Conservation (phyloP, 2,888 invertebrate genomes). For the Thymelicus lineola region DNA sequence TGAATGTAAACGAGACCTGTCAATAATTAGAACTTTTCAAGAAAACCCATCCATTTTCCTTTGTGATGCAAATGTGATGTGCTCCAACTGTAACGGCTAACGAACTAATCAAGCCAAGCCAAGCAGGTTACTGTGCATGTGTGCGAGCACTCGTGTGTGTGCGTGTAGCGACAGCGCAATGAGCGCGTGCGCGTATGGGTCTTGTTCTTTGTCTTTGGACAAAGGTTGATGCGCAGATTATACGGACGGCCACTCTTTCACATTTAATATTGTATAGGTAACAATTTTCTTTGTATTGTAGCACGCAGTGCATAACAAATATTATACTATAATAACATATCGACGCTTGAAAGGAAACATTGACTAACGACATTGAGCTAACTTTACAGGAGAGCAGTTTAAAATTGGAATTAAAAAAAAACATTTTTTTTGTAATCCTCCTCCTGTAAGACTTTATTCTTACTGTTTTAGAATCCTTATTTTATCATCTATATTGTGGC, state of each 20-base stretch:
- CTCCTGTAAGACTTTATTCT: too few species aligned
- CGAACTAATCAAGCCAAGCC: constrained; percentile 31
- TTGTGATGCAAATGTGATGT: constrained; percentile 17
- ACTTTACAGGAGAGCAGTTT: too few species aligned
- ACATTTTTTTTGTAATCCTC: too few species aligned
- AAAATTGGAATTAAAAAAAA: too few species aligned
- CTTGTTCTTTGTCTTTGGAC: constrained; percentile 57
- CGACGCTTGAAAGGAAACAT: too few species aligned
- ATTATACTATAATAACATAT: background rate
- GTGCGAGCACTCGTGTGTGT: constrained; percentile 17
- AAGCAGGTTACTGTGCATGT: constrained; percentile 22
- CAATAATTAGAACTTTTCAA: background rate
- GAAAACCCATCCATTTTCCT: constrained; percentile 16
- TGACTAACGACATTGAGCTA: too few species aligned
- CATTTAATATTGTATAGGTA: constrained; percentile 25
- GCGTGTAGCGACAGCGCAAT: constrained; percentile 33
- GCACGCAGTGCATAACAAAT: background rate
- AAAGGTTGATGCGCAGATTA: constrained; percentile 49
- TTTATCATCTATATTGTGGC: too few species aligned
- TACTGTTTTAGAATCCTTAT: too few species aligned
- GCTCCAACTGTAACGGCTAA: constrained; percentile 9
- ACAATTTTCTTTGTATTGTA: constrained; percentile 25
- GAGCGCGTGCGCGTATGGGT: constrained; percentile 49
- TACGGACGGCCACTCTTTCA: constrained; percentile 19
- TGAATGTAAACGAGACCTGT: too few species aligned